phyloP scores from a whole-genome alignment of 2,113 vertebrate species.

The Ictalurus punctatus region DNA sequence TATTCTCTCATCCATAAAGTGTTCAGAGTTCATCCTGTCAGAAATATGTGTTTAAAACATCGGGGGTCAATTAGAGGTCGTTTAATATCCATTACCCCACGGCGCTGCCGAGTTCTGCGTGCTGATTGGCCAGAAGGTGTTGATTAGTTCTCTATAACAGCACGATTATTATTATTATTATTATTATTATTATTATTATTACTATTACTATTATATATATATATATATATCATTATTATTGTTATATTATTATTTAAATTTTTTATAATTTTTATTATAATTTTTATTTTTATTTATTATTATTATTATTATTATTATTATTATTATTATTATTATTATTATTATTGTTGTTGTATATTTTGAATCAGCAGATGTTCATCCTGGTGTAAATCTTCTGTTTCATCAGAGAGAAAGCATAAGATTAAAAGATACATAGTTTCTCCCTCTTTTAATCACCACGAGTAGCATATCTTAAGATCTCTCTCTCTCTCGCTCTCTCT shows the following conservation, averaged over 20 bases:
- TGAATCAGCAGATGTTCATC: neutral
- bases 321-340: too few species aligned
- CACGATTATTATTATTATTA: too few species aligned
- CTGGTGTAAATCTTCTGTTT: neutral
- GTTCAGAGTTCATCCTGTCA: neutral
- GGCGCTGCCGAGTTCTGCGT: neutral
- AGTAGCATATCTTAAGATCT: neutral
- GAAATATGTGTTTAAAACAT: neutral
- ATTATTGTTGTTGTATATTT: neutral
- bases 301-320: too few species aligned
- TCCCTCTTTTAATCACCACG: neutral
- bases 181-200: too few species aligned
- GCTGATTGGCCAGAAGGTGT: neutral
- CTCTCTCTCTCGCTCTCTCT: neutral
- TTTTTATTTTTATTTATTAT: too few species aligned
- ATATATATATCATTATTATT: too few species aligned
- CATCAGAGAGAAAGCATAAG: neutral
- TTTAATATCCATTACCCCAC: neutral
- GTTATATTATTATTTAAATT: too few species aligned
- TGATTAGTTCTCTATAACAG: conserved; percentile 1
- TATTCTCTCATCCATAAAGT: neutral
- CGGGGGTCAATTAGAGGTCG: conserved; percentile 7
- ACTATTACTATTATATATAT: too few species aligned
- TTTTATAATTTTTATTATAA: too few species aligned
- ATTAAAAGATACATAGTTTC: neutral